A percentile compares a stretch with the other conserved stretches of the same genome.
Evolutionary conservation across 1,140 invertebrate species (phyloP).

Genomic region (Contarinia nasturtii): DNA sequence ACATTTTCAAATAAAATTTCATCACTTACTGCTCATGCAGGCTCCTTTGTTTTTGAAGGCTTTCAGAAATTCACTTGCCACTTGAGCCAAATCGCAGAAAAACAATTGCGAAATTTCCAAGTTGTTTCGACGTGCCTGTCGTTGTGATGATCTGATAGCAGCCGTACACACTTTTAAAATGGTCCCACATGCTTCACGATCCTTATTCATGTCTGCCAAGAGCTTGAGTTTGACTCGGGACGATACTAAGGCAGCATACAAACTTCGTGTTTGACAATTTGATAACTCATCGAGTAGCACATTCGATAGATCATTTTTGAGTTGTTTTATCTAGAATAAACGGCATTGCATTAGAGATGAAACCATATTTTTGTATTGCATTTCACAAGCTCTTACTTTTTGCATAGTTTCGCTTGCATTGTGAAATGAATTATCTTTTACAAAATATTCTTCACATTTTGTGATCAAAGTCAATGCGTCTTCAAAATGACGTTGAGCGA

Average conservation of each 20-base stretch:
- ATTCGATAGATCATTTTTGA: constrained; percentile 60
- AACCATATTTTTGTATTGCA: constrained; percentile 22
- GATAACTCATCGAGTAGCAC: constrained; percentile 78
- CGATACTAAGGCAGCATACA: constrained; percentile 82
- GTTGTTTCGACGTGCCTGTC: constrained; percentile 20
- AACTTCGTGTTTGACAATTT: constrained; percentile 66
- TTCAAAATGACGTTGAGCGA: constrained; percentile 95
- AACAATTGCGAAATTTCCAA: constrained; percentile 21
- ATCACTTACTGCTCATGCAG: constrained; percentile 17
- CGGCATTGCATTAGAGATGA: constrained; percentile 8
- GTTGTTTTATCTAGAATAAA: constrained; percentile 39
- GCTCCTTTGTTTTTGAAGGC: constrained; percentile 20
- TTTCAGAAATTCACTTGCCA: constrained; percentile 20
- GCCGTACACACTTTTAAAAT: constrained; percentile 17
- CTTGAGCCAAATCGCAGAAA: constrained; percentile 21
- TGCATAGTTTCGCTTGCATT: constrained; percentile 25
- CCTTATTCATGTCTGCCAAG: constrained; percentile 43
- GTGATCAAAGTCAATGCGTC: constrained; percentile 77
- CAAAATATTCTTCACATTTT: constrained; percentile 41
- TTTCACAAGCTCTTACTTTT: constrained; percentile 20
- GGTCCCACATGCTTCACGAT: constrained; percentile 14
- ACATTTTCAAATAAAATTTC: not conserved
- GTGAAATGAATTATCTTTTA: constrained; percentile 22
- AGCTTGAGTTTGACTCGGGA: constrained; percentile 68
- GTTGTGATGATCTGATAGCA: constrained; percentile 15